Conservation (phyloP, 2,888 invertebrate species). For the Lasius fuliginosus region DNA sequence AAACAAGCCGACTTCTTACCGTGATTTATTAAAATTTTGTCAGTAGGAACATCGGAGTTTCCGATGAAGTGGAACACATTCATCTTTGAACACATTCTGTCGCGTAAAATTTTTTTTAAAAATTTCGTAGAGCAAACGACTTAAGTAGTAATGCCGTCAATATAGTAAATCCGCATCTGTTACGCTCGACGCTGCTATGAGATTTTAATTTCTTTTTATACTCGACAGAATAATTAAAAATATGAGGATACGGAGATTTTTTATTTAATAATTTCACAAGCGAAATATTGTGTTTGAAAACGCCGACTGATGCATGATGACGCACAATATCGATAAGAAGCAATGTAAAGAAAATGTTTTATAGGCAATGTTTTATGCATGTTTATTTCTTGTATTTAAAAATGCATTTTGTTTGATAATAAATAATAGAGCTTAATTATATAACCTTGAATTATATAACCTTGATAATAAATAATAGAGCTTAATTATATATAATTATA, state of each 20-base stretch:
- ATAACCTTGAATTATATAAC: too few species aligned
- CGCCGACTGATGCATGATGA: background rate
- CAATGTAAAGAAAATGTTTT: background rate
- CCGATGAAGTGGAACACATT: background rate
- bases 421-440: constrained; percentile 27
- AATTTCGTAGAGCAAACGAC: background rate
- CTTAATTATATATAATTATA: too few species aligned
- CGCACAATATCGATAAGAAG: background rate
- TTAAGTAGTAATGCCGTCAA: background rate
- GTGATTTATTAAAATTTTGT: background rate
- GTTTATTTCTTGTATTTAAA: background rate
- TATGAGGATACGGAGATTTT: background rate
- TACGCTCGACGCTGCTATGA: background rate
- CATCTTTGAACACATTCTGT: background rate
- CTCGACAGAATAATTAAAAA: too few species aligned
- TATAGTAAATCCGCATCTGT: background rate
- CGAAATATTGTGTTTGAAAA: background rate
- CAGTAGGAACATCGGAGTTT: background rate
- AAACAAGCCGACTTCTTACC: background rate
- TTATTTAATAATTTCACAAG: background rate
- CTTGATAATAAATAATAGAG: too few species aligned
- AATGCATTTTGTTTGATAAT: background rate
- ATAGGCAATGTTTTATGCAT: background rate
- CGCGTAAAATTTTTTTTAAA: background rate
- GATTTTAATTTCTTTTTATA: background rate